phyloP scores from a whole-genome alignment of 2,113 vertebrate genomes.

The Varanus komodoensis region DNA sequence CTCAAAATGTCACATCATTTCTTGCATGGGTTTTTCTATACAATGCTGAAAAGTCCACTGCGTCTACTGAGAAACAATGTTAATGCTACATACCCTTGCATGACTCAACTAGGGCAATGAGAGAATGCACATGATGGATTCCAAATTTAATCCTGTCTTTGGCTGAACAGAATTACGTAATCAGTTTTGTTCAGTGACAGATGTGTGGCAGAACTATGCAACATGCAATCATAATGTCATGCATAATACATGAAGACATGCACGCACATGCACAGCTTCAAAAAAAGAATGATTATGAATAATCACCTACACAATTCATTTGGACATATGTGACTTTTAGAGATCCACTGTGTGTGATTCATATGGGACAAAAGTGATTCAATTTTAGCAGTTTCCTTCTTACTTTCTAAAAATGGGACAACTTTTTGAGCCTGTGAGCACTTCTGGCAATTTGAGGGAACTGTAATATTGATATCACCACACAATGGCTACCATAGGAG shows the following conservation, averaged over 20 bases:
- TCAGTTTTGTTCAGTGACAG: conserved; percentile 21
- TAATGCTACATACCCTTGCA: background rate
- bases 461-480: no score
- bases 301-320: conserved; percentile 1
- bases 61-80: background rate
- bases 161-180: conserved; percentile 21
- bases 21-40: background rate
- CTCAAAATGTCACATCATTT: background rate
- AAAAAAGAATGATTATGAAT: conserved; percentile 16
- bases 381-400: background rate
- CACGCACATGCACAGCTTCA: background rate
- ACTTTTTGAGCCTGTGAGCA: no score
- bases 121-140: conserved; percentile 8
- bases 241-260: background rate
- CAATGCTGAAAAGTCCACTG: background rate
- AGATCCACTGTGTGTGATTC: background rate
- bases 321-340: background rate
- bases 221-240: conserved; percentile 24
- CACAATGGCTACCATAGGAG: no score
- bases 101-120: background rate
- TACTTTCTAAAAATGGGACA: background rate
- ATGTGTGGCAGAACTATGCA: conserved; percentile 26
- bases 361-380: background rate
- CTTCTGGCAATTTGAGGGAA: no score
- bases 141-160: conserved; percentile 14